A percentile compares a stretch with the other conserved stretches of the same genome.
phyloP scores from a whole-genome alignment of 2,888 invertebrate species.

The Ophion obscuratus region DNA sequence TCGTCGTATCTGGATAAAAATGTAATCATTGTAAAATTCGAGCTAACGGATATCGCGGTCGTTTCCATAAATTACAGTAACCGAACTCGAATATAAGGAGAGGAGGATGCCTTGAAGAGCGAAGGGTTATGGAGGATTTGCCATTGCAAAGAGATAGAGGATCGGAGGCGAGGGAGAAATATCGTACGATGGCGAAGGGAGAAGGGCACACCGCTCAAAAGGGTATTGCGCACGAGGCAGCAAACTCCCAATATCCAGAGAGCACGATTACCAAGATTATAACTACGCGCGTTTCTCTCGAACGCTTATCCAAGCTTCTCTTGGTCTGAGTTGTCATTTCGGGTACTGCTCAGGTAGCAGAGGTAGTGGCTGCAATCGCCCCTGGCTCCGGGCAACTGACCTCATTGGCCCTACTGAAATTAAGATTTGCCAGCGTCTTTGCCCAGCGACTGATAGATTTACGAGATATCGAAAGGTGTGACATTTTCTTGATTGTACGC shows the following conservation, averaged over 20 bases:
- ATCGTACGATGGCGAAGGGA: background rate
- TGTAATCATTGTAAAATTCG: conserved; percentile 8
- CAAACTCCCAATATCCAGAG: conserved; percentile 49
- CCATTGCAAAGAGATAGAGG: conserved; percentile 11
- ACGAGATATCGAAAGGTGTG: background rate
- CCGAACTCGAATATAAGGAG: conserved; percentile 4
- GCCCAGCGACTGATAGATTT: conserved; percentile 38
- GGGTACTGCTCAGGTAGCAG: conserved; percentile 17
- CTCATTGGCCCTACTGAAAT: conserved; percentile 24
- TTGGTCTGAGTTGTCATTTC: conserved; percentile 54
- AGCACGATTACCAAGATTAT: conserved; percentile 53
- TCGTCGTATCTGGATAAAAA: background rate
- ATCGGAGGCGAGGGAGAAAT: background rate
- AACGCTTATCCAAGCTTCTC: conserved; percentile 8
- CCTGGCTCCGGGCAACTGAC: conserved; percentile 34
- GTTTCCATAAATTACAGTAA: conserved; percentile 13
- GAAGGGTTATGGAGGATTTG: conserved; percentile 7
- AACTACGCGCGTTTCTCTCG: conserved; percentile 47
- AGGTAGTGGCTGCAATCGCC: background rate
- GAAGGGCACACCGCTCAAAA: conserved; percentile 12
- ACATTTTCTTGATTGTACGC: background rate
- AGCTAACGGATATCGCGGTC: background rate
- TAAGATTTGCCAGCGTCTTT: conserved; percentile 18
- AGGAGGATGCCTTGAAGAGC: background rate
- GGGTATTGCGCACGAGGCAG: conserved; percentile 44